Evolutionary conservation across 2,797 vertebrate genomes (phyloP).

Genomic region (Cheracebus regulus): DNA sequence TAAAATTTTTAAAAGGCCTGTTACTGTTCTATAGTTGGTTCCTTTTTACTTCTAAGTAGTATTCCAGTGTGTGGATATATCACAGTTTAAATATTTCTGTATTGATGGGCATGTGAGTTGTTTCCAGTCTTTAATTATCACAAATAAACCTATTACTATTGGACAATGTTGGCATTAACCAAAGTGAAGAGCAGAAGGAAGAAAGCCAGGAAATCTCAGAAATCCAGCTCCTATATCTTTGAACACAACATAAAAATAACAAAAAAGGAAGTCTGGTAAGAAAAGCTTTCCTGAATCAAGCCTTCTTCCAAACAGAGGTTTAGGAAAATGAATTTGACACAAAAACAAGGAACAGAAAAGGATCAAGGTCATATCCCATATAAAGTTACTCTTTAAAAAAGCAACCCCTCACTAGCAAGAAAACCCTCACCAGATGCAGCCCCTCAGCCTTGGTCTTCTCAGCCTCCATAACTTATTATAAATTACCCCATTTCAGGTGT

Average conservation of each 20-base stretch:
- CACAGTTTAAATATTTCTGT: not conserved
- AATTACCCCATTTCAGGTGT: not conserved
- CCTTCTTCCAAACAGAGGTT: not conserved
- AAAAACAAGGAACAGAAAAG: slow-evolving; percentile 36
- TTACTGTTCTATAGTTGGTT: not conserved
- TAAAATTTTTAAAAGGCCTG: slow-evolving; percentile 5
- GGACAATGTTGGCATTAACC: not conserved
- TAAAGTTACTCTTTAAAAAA: not conserved
- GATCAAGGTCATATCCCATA: not conserved
- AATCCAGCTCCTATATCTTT: not conserved
- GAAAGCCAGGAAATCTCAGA: not conserved
- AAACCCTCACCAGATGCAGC: not conserved
- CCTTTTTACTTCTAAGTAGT: not conserved
- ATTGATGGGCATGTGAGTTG: not conserved
- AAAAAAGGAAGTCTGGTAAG: not conserved
- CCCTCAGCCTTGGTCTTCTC: not conserved
- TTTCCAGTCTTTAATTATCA: not conserved
- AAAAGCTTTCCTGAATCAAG: not conserved
- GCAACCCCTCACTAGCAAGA: not conserved
- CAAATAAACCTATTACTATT: not conserved
- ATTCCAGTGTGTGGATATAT: not conserved
- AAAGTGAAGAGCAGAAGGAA: not conserved
- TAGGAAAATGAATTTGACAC: slow-evolving; percentile 20
- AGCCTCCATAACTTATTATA: not conserved
- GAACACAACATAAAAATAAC: not conserved